Evolutionary conservation across 23 tunicate species (phyloP).

Genomic region (Aplidium turbinatum): DNA sequence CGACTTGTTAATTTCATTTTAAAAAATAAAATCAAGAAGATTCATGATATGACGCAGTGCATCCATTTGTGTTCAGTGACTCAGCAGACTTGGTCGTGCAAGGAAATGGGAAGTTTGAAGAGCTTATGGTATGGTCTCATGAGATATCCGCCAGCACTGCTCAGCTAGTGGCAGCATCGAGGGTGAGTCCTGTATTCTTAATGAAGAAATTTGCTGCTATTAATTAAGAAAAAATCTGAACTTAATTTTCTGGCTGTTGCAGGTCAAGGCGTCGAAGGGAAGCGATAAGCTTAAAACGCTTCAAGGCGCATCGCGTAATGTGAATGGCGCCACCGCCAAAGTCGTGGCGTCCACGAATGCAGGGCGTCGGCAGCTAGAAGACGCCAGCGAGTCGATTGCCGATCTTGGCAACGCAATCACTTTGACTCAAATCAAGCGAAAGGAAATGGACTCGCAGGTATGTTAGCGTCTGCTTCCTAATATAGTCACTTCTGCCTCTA

Average conservation of each 20-base stretch:
- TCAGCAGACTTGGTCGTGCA: constrained; percentile 83
- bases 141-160: constrained; percentile 96
- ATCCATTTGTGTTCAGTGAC: too few species aligned
- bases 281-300: constrained; percentile 52
- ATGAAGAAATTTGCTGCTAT: not conserved
- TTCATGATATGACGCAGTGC: too few species aligned
- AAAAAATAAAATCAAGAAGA: too few species aligned
- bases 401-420: constrained; percentile 49
- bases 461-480: too few species aligned
- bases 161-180: constrained; percentile 95
- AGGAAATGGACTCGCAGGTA: constrained; percentile 96
- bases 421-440: constrained; percentile 81
- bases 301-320: constrained; percentile 73
- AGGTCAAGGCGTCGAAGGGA: constrained; percentile 80
- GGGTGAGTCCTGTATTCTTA: constrained; percentile 41
- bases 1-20: too few species aligned
- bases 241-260: not conserved
- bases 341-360: constrained; percentile 94
- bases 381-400: constrained; percentile 42
- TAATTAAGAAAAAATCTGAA: not conserved
- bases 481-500: too few species aligned
- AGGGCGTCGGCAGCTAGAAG: constrained; percentile 80
- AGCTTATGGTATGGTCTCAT: constrained; percentile 89
- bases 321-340: constrained; percentile 89
- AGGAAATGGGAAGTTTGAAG: constrained; percentile 95